These are phyloP conservation scores for Mesodorylaimus sp. DNA, from an alignment of 2,888 invertebrate genomes.

Conservation along the genomic window DNA sequence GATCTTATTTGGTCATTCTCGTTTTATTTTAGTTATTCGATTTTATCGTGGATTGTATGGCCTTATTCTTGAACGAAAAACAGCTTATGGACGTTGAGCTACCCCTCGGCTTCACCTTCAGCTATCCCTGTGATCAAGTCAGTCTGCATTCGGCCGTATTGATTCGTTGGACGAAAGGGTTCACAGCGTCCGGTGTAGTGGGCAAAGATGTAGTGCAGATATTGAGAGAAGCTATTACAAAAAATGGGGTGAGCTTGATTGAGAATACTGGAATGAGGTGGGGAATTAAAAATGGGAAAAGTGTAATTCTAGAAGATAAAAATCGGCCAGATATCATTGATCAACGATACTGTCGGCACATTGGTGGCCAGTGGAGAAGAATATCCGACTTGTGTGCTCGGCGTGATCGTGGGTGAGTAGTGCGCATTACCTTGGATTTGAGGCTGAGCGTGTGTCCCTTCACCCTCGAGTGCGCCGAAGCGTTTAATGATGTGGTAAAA, in stretches of 20 bases:
- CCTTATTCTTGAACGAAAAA: slow-evolving; percentile 69
- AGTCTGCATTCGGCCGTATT: slow-evolving; percentile 67
- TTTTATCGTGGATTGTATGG: slow-evolving; percentile 78
- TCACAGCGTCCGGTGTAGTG: slow-evolving; percentile 73
- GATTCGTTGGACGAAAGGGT: slow-evolving; percentile 75
- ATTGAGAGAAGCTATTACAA: slow-evolving; percentile 62
- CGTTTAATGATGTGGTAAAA: no score
- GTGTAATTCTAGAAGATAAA: slow-evolving; percentile 53
- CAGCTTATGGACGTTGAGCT: slow-evolving; percentile 51
- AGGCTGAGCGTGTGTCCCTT: no score
- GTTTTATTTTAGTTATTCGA: slow-evolving; percentile 53
- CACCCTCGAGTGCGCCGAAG: no score
- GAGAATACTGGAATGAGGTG: no score
- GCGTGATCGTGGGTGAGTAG: slow-evolving; percentile 40
- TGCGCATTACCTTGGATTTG: neutral
- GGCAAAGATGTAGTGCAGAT: slow-evolving; percentile 70
- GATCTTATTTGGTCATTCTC: no score
- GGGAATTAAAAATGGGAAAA: slow-evolving; percentile 69
- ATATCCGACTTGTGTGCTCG: slow-evolving; percentile 30
- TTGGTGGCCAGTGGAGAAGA: slow-evolving; percentile 34
- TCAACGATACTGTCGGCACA: slow-evolving; percentile 36
- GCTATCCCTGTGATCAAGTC: slow-evolving; percentile 68
- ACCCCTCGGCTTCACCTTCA: slow-evolving; percentile 86
- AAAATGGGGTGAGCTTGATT: slow-evolving; percentile 59
- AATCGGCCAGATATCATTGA: slow-evolving; percentile 49